Conservation (phyloP, 2,113 vertebrate genomes). For the Catharus minimus region DNA sequence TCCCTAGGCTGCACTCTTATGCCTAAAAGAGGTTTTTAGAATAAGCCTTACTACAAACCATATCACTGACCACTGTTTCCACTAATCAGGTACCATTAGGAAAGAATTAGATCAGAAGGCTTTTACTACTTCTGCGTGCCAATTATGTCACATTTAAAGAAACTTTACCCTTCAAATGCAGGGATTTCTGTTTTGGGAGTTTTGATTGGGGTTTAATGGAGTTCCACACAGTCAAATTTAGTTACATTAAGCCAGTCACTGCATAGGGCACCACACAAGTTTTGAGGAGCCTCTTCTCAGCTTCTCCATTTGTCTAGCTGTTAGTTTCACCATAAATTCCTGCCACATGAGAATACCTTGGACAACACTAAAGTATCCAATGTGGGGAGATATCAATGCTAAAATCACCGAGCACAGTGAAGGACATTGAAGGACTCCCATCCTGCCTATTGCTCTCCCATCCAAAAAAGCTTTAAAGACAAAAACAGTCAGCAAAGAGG, state of each 20-base stretch:
- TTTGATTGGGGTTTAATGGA: neutral
- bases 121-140: neutral
- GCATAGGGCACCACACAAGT: neutral
- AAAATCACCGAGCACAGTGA: neutral
- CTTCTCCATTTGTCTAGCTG: neutral
- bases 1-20: neutral
- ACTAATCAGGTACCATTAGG: neutral
- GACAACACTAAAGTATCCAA: neutral
- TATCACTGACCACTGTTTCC: neutral
- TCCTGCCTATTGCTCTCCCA: neutral
- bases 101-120: neutral
- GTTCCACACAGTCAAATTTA: neutral
- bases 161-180: neutral
- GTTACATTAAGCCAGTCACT: neutral
- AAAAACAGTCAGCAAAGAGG: neutral
- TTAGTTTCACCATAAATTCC: neutral
- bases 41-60: neutral
- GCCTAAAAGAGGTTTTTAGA: neutral
- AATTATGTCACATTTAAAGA: neutral
- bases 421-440: neutral
- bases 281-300: neutral
- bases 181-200: neutral
- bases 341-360: fast-evolving
- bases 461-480: neutral
- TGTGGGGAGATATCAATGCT: neutral